phyloP scores from a whole-genome alignment of 2,113 vertebrate species.

The Ctenodactylus gundi region DNA sequence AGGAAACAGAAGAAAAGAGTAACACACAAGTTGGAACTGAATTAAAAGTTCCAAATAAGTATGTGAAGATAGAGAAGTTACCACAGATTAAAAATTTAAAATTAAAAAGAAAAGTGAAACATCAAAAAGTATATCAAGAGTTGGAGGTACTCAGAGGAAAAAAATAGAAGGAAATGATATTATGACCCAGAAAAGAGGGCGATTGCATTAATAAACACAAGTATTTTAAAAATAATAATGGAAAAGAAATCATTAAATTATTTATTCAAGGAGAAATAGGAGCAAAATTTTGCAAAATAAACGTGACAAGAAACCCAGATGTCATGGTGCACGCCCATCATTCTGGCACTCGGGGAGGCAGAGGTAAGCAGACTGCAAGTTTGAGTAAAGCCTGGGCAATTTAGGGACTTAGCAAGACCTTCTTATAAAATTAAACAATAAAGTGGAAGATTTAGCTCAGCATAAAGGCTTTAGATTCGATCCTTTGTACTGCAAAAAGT shows the following conservation, averaged over 20 bases:
- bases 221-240: not conserved
- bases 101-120: not conserved
- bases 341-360: no score
- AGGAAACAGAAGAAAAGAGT: not conserved
- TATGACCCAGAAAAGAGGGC: not conserved
- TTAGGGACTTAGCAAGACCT: no score
- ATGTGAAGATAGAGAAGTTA: not conserved
- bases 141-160: no score
- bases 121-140: not conserved
- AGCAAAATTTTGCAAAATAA: not conserved
- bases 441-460: no score
- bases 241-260: not conserved
- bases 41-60: not conserved
- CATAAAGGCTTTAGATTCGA: no score
- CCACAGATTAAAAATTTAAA: not conserved
- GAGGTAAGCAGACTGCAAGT: no score
- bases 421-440: no score
- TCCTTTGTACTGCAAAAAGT: no score
- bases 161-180: not conserved
- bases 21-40: not conserved
- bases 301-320: not conserved
- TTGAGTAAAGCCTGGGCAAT: no score
- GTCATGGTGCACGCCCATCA: no score
- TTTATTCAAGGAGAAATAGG: not conserved
- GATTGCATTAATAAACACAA: not conserved